Evolutionary conservation across 2,888 invertebrate species (phyloP).

Genomic region (Cantharis rustica): DNA sequence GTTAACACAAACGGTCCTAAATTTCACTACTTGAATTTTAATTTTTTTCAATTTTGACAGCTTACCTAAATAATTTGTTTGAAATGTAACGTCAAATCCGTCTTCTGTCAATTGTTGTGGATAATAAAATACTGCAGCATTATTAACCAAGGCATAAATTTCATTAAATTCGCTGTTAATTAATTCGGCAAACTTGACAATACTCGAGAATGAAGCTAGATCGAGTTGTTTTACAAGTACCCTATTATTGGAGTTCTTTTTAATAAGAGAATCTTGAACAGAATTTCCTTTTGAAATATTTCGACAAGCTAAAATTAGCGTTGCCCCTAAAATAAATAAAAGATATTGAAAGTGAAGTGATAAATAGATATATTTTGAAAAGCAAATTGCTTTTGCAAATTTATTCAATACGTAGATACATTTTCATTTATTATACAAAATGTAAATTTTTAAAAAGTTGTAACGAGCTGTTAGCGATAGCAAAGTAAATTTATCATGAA

Average conservation of each 20-base stretch:
- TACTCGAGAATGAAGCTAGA: slow-evolving; percentile 51
- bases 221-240: slow-evolving; percentile 52
- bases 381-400: not conserved
- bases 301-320: slow-evolving; percentile 62
- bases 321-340: slow-evolving; percentile 52
- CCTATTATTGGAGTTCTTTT: slow-evolving; percentile 36
- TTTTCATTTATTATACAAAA: not conserved
- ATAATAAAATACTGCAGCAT: slow-evolving; percentile 61
- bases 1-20: slow-evolving; percentile 57
- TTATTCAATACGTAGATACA: not conserved
- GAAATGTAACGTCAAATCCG: slow-evolving; percentile 60
- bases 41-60: not conserved
- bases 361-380: not conserved
- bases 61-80: slow-evolving; percentile 62
- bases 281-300: slow-evolving; percentile 55
- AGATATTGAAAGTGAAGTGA: not conserved
- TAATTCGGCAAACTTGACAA: slow-evolving; percentile 48
- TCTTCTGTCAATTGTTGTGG: slow-evolving; percentile 58
- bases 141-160: slow-evolving; percentile 59
- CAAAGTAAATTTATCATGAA: not conserved
- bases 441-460: not conserved
- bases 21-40: slow-evolving; percentile 4
- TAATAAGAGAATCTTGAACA: slow-evolving; percentile 45
- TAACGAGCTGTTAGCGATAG: not conserved
- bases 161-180: slow-evolving; percentile 49